Base-by-base conservation (phyloP, 1,140 invertebrate species). In the Philaenus spumarius region DNA sequence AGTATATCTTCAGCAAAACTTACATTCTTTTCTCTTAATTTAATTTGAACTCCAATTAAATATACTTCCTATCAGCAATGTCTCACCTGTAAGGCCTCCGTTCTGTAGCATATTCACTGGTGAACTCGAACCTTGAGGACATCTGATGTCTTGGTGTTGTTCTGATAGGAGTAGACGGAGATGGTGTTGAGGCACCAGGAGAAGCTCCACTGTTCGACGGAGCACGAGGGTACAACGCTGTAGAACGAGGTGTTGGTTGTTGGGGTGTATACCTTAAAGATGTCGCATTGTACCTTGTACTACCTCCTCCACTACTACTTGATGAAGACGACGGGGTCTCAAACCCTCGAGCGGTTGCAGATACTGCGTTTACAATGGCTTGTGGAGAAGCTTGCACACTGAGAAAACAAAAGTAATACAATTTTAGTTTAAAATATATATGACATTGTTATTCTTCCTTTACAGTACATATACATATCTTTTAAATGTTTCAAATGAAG, bases 261-360 rank as follows among this genome's bases (percentile, higher is more conserved):
- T 51, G 56, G 2, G 43, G 67, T 68, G 47, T 71, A 68, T 23
- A 73, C 69, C 40, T 68, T 67, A 51, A 67, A 67, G 26, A 24
- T 53, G 42, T 19, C 34, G 42, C 24, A 23, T 11, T 34, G 19
- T 14, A 12, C 12, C 15, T 43, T 3, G 43, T 24, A 24, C 53
- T 24, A 2, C 54, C 42, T 2, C 55, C 39, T 50, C 65, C 39
- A 63, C 63, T 46, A 66, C 69, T 59, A 59, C 65, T 60, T 48
- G 64, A 56, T 62, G 68, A 62, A 56, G 69, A 62, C 57, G 61
- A 64, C 15, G 64, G 60, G 17, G 66, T 60, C 55, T 70, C 69
- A 57, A 70, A 67, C 23, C 64, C 66, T 60, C 69, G 59, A 0
- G 55, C 34, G 11, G 58, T 35, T 7, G 15, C 47, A 14, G 30